phyloP scores from a whole-genome alignment of 1,140 invertebrate genomes.

The Papilio helenus region DNA sequence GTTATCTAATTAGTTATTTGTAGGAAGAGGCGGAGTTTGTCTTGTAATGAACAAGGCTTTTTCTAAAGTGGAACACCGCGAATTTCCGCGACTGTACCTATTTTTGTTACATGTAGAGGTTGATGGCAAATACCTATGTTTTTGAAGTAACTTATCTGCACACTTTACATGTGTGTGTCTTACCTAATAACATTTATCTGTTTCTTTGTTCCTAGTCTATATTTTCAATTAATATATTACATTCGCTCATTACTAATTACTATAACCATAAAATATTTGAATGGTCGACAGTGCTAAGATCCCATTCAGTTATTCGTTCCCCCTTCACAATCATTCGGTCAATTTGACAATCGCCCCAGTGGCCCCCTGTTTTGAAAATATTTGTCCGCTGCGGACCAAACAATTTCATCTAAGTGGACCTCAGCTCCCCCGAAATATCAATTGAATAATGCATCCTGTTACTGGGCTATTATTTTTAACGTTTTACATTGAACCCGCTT shows the following conservation, averaged over 20 bases:
- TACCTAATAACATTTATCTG: not conserved
- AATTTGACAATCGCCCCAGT: constrained; percentile 53
- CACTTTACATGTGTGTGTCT: not conserved
- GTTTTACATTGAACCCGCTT: constrained; percentile 27
- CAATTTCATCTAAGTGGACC: constrained; percentile 54
- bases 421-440: constrained; percentile 48
- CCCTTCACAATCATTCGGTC: constrained; percentile 52
- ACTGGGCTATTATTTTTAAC: constrained; percentile 44
- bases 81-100: too few species aligned
- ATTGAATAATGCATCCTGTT: constrained; percentile 61
- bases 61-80: too few species aligned
- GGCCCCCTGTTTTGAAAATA: constrained; percentile 57
- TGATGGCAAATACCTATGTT: too few species aligned
- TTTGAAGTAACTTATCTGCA: too few species aligned
- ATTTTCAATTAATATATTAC: not conserved
- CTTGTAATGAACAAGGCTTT: too few species aligned
- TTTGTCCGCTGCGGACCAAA: constrained; percentile 50
- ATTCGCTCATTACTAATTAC: constrained; percentile 15
- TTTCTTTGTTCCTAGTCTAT: not conserved
- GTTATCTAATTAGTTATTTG: too few species aligned
- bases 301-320: constrained; percentile 40
- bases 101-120: too few species aligned
- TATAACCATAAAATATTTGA: constrained; percentile 25
- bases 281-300: not conserved
- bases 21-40: too few species aligned